Base-by-base conservation (phyloP, 2,888 invertebrate genomes). In the Drosophila parthenogenetica region DNA sequence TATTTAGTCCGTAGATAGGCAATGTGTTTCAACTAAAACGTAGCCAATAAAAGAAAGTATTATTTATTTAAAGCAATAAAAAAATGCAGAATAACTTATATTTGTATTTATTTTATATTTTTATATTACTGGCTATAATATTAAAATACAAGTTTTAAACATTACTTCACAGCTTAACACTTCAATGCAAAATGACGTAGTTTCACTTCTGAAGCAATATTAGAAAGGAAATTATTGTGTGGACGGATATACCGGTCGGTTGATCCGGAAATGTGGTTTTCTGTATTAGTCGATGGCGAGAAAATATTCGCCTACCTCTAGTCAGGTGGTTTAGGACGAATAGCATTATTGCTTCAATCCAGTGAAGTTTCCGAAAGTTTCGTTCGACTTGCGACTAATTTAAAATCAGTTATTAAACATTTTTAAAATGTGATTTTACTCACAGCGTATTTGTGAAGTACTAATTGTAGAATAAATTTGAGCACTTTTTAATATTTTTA, bases 181-280 rank as follows among this genome's bases (percentile, higher is more conserved):
- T 62, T 48, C 22, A 29, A 60, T 68, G 63, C 53, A 45, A 17
- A 60, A 62, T 11, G 55, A 35, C 14, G 40, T 25, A 19, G 43
- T 39, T n/a, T 3, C 40, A 16, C 16, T 13, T 69, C 35, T 63
- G 25, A 35, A 25, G 25, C 32, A 59, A 37, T 17, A 22, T 10
- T 17, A 19, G 25, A 16, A 42, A 39, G 54, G 37, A 63, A 55
- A 63, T 69, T 49, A 25, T 48, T 60, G 25, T 64, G 57, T 32
- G 22, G 45, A 69, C 76, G 84, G 81, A 84, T 76, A 73, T 22
- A 22, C 5, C 22, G 1, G 22, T 66, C 81, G 69, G 76, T 58
- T 68, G 76, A 76, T 72, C 84, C 84, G 84, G 87, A 87, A 84
- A 84, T 83, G 84, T 83, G 86, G 74, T 74, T 77, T 71, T 77